Conservation (phyloP, 92 coral and sea anemone species). For the Heliopora coerulea region DNA sequence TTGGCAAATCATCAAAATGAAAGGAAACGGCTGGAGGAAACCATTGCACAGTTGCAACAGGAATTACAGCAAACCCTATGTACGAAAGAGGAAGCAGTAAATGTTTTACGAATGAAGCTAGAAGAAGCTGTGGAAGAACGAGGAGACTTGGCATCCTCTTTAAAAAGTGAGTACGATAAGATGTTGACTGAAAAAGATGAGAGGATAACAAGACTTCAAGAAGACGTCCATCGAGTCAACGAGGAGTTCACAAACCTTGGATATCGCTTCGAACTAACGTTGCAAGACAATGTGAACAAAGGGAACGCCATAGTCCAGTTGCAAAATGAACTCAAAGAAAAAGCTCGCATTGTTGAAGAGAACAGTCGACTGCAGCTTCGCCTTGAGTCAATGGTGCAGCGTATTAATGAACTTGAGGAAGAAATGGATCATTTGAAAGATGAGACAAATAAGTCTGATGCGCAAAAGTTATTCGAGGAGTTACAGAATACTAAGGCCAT, state of each 20-base stretch:
- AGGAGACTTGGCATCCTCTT: slow-evolving; percentile 13
- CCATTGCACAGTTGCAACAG: background rate
- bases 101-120: slow-evolving; percentile 34
- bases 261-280: slow-evolving; percentile 36
- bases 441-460: slow-evolving; percentile 15
- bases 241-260: slow-evolving; percentile 42
- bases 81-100: slow-evolving; percentile 35
- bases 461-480: slow-evolving; percentile 16
- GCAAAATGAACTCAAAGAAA: slow-evolving; percentile 32
- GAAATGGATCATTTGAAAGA: slow-evolving; percentile 11
- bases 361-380: slow-evolving; percentile 1
- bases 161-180: slow-evolving; percentile 23
- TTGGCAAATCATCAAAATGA: slow-evolving; percentile 3
- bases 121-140: slow-evolving; percentile 35
- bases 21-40: slow-evolving; percentile 8
- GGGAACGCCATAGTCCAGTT: slow-evolving; percentile 30
- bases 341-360: slow-evolving; percentile 13
- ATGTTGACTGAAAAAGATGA: slow-evolving; percentile 29
- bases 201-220: slow-evolving; percentile 14
- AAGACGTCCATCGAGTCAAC: slow-evolving; percentile 31
- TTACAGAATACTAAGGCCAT: slow-evolving; percentile 2
- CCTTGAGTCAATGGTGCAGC: background rate
- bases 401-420: slow-evolving; percentile 2
- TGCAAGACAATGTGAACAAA: slow-evolving; percentile 37
- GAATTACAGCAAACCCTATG: slow-evolving; percentile 16